Percentiles rank a stretch among this genome's conserved stretches.
Evolutionary conservation across 2,888 invertebrate genomes (phyloP).

Genomic region (Branchellion lobata): DNA sequence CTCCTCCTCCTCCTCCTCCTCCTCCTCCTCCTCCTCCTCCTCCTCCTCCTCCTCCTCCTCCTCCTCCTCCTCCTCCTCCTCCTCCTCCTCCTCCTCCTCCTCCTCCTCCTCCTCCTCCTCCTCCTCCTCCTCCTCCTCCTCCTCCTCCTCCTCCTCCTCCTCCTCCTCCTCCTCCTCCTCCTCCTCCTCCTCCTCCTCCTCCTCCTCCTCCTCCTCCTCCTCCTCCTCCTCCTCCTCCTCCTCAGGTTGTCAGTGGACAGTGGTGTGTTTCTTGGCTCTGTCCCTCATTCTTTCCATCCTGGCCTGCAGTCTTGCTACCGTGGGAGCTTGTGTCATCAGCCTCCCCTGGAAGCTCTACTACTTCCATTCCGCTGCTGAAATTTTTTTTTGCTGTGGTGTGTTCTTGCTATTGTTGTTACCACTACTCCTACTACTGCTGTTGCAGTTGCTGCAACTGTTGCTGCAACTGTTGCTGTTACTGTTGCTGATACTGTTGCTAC

Average conservation of each 20-base stretch:
- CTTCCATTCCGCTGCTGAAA: constrained; percentile 62
- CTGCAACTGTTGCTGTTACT: background rate
- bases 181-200: too few relatives aligned
- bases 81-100: too few relatives aligned
- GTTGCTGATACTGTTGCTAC: background rate
- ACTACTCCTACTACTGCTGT: too few relatives aligned
- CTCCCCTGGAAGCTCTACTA: constrained; percentile 62
- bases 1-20: background rate
- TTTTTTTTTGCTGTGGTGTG: constrained; percentile 62
- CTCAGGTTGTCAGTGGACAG: constrained; percentile 60
- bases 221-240: background rate
- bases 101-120: too few relatives aligned
- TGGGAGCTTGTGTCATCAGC: constrained; percentile 59
- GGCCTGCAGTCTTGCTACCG: constrained; percentile 59
- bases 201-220: too few relatives aligned
- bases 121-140: background rate
- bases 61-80: too few relatives aligned
- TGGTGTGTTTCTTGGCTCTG: constrained; percentile 60
- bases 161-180: background rate
- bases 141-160: background rate
- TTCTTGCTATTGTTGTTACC: background rate
- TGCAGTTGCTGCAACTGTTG: too few relatives aligned
- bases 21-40: background rate
- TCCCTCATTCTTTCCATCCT: constrained; percentile 59
- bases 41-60: too few relatives aligned